Conservation (phyloP, 2,888 invertebrate genomes). For the Ganaspis brasiliensis region DNA sequence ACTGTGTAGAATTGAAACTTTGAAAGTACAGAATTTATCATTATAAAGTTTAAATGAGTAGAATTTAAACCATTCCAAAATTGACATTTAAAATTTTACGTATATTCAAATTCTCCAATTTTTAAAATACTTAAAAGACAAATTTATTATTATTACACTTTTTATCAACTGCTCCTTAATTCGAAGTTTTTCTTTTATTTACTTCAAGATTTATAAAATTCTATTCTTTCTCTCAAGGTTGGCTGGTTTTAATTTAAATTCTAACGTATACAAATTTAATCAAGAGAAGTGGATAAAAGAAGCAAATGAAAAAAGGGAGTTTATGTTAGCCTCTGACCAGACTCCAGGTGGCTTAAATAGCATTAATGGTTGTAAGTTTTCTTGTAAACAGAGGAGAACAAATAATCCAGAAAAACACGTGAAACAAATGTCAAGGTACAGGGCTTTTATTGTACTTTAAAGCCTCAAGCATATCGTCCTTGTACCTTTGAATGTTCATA, state of each 20-base stretch:
- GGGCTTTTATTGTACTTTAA: too few relatives aligned
- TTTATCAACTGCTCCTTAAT: too few relatives aligned
- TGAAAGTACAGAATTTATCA: too few relatives aligned
- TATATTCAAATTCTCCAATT: too few relatives aligned
- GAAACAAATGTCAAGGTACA: slow-evolving; percentile 31
- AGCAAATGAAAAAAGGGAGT: background rate
- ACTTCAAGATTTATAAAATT: background rate
- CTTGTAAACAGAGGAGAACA: background rate
- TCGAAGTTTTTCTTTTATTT: too few relatives aligned
- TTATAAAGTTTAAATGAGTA: too few relatives aligned
- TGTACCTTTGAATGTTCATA: slow-evolving; percentile 9
- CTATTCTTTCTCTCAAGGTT: background rate
- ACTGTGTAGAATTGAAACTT: too few relatives aligned
- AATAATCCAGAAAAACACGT: background rate
- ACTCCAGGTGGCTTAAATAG: background rate
- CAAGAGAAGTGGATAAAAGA: background rate
- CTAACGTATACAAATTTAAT: background rate
- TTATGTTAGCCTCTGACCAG: too few relatives aligned
- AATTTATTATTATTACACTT: too few relatives aligned
- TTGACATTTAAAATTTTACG: too few relatives aligned
- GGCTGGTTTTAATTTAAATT: slow-evolving; percentile 8
- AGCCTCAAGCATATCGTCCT: slow-evolving; percentile 4
- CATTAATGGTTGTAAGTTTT: slow-evolving; percentile 3
- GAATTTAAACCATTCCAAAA: too few relatives aligned
- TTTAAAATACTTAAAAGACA: too few relatives aligned